A percentile compares a stretch with the other conserved stretches of the same genome.
phyloP scores from a whole-genome alignment of 2,113 vertebrate genomes.

The Thunnus thynnus region DNA sequence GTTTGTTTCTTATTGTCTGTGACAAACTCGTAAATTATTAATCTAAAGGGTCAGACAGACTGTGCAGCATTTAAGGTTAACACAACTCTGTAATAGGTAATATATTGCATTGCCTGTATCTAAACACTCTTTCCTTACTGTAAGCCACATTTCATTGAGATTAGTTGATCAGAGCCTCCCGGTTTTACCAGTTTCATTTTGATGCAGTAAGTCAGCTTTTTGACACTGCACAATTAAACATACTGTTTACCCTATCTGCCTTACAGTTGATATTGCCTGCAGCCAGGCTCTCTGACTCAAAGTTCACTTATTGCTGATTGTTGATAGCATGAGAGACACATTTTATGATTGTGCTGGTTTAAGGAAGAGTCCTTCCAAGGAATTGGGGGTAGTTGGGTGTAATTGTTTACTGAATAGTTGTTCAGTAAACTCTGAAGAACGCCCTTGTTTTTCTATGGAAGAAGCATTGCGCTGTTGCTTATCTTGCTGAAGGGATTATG shows the following conservation, averaged over 20 bases:
- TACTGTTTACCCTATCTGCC: neutral
- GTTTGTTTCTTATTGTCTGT: conserved; percentile 5
- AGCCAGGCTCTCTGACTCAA: conserved; percentile 6
- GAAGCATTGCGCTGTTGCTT: neutral
- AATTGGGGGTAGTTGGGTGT: neutral
- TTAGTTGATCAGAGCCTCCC: neutral
- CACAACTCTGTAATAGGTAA: neutral
- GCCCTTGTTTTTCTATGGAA: neutral
- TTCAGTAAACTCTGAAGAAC: neutral
- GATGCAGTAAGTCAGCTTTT: neutral
- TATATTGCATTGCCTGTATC: neutral
- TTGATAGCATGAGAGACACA: neutral
- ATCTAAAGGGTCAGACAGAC: neutral
- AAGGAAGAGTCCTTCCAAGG: conserved; percentile 28
- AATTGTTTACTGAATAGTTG: neutral
- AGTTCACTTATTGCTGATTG: conserved; percentile 4
- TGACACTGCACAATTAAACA: neutral
- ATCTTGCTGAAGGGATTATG: neutral
- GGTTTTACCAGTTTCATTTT: neutral
- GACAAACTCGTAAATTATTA: neutral
- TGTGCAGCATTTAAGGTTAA: neutral
- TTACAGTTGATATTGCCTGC: conserved; percentile 2
- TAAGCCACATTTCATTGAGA: neutral
- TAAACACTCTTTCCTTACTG: neutral
- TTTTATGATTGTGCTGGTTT: neutral